Conservation (phyloP, 1,140 invertebrate genomes). For the Homalodisca vitripennis region DNA sequence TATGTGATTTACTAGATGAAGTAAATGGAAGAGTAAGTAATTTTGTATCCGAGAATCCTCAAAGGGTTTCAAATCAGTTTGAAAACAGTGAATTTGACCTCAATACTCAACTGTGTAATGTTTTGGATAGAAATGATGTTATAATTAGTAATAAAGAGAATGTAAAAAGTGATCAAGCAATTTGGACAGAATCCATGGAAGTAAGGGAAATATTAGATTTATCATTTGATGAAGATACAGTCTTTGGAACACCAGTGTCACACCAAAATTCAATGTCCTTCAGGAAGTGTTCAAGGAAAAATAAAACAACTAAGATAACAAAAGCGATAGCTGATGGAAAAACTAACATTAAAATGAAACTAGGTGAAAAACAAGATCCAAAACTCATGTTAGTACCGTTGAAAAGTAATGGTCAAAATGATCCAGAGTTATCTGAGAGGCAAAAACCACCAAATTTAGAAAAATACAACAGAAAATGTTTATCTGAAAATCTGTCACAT, state of each 20-base stretch:
- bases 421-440: no score
- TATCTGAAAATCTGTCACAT: no score
- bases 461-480: no score
- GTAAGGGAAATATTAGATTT: conserved; percentile 7
- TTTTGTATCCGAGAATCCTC: neutral
- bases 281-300: neutral
- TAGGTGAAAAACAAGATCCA: no score
- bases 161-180: conserved; percentile 13
- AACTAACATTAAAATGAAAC: no score
- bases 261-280: conserved; percentile 14
- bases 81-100: conserved; percentile 24
- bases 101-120: conserved; percentile 33
- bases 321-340: no score
- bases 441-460: no score
- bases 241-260: conserved; percentile 15
- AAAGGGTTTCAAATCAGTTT: neutral
- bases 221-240: conserved; percentile 17
- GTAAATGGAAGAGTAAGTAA: neutral
- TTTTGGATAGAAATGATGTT: conserved; percentile 22
- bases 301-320: neutral
- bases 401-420: no score
- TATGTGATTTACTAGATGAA: conserved; percentile 17
- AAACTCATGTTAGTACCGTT: no score
- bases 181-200: conserved; percentile 23
- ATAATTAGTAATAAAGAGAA: neutral